These are phyloP conservation scores for Thaumetopoea pityocampa DNA, from an alignment of 1,140 invertebrate genomes.

Conservation along the genomic window DNA sequence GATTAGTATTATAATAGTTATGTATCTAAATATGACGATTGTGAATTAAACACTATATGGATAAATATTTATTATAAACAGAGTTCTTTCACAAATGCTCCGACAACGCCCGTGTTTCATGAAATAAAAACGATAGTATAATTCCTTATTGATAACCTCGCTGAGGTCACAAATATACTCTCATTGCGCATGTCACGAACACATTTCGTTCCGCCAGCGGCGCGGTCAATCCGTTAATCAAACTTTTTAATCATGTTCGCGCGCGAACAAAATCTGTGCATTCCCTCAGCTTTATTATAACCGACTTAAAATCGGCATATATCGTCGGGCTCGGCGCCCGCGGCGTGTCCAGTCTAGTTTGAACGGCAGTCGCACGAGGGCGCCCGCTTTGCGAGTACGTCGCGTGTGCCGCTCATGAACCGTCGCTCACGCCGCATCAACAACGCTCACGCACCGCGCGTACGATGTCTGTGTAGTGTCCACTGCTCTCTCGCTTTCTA, in stretches of 20 bases:
- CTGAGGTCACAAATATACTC: no score
- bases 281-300: conserved; percentile 51
- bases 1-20: no score
- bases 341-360: conserved; percentile 4
- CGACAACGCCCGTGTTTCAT: no score
- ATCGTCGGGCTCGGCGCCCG: conserved; percentile 2
- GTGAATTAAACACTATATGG: no score
- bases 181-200: conserved; percentile 4
- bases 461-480: conserved; percentile 42
- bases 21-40: no score
- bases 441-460: conserved; percentile 10
- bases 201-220: neutral
- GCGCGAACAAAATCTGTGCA: conserved; percentile 50
- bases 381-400: conserved; percentile 46
- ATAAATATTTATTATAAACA: no score
- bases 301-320: conserved; percentile 17
- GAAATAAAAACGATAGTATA: no score
- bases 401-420: conserved; percentile 12
- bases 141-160: no score
- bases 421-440: conserved; percentile 1
- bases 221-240: conserved; percentile 26
- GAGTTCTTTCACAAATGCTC: no score
- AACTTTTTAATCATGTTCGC: conserved; percentile 42
- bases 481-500: conserved; percentile 48
- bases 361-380: conserved; percentile 52